phyloP scores from a whole-genome alignment of 2,113 vertebrate genomes.

The Illadopsis cleaveri region DNA sequence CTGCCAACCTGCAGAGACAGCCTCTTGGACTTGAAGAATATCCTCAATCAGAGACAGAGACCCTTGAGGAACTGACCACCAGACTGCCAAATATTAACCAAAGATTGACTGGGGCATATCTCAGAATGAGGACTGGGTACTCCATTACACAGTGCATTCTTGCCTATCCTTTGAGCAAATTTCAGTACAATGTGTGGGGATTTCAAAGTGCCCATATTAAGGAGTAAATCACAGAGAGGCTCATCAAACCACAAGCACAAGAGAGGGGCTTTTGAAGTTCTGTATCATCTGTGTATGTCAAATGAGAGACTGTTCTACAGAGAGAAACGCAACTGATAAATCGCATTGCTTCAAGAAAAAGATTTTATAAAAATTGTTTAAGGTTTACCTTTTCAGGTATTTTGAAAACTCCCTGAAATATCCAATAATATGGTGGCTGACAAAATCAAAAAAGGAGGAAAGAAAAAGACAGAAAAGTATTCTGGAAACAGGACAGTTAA shows the following conservation, averaged over 20 bases:
- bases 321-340: neutral
- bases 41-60: neutral
- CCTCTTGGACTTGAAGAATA: neutral
- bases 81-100: neutral
- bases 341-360: neutral
- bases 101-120: neutral
- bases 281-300: neutral
- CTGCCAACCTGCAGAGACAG: neutral
- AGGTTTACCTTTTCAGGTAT: neutral
- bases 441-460: neutral
- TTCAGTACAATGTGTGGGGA: neutral
- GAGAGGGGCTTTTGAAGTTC: neutral
- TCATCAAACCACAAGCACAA: neutral
- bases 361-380: neutral
- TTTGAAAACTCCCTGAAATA: neutral
- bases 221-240: neutral
- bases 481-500: neutral
- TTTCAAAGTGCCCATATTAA: neutral
- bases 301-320: neutral
- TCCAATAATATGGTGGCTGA: neutral
- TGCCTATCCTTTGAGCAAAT: neutral
- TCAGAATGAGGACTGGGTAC: neutral
- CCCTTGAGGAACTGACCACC: neutral
- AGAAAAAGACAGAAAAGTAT: neutral
- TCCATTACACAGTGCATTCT: neutral